Percentiles rank a stretch among this genome's conserved stretches.
Evolutionary conservation across 92 coral and sea anemone species (phyloP).

Genomic region (Hydrozoanthus gracilis): DNA sequence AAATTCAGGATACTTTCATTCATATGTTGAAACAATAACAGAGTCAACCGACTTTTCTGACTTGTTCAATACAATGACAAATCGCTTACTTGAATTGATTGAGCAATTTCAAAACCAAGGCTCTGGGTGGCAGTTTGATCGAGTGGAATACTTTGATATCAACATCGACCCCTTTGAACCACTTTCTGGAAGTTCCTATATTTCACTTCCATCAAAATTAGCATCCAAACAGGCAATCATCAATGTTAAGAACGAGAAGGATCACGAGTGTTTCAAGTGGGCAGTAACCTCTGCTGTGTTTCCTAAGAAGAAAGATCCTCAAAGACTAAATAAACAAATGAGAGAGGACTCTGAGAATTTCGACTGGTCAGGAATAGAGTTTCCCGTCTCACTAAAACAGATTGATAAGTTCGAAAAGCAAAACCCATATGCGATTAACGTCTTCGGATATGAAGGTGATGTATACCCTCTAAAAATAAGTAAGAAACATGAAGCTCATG

Average conservation of each 20-base stretch:
- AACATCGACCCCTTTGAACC: constrained; percentile 61
- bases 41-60: constrained; percentile 62
- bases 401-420: constrained; percentile 1
- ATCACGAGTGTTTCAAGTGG: too few species aligned
- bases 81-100: constrained; percentile 35
- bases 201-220: constrained; percentile 15
- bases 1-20: not conserved
- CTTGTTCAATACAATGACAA: constrained; percentile 51
- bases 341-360: not conserved
- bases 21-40: constrained; percentile 15
- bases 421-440: constrained; percentile 52
- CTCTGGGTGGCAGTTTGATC: constrained; percentile 61
- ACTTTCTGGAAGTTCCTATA: constrained; percentile 59
- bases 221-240: constrained; percentile 57
- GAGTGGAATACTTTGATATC: constrained; percentile 57
- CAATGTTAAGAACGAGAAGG: not conserved
- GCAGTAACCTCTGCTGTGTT: constrained; percentile 30
- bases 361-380: constrained; percentile 56
- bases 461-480: constrained; percentile 56
- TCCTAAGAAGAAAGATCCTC: constrained; percentile 44
- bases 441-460: constrained; percentile 42
- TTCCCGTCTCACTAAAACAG: constrained; percentile 59
- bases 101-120: constrained; percentile 52
- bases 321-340: not conserved
- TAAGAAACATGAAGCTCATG: not conserved